Evolutionary conservation across 2,797 vertebrate genomes (phyloP).

Genomic region (Odontamblyopus lacepedii): DNA sequence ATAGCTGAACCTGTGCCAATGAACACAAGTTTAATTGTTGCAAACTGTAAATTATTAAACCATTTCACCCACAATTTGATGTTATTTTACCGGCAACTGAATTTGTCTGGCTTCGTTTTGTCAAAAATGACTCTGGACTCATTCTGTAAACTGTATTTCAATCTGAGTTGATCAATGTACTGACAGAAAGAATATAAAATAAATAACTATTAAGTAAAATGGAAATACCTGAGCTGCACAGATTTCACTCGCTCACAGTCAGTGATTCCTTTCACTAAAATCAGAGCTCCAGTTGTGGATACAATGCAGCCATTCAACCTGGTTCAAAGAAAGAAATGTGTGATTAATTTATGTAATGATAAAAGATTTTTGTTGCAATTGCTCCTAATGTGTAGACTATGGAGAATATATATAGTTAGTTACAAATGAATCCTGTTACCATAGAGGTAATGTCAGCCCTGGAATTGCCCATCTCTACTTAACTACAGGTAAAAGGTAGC

Average conservation of each 20-base stretch:
- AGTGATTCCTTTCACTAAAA: conserved; percentile 70
- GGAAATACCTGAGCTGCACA: conserved; percentile 80
- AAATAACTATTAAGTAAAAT: background rate
- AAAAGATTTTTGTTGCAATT: background rate
- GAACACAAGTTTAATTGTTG: conserved; percentile 6
- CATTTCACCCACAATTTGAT: background rate
- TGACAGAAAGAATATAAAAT: background rate
- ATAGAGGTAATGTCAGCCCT: too few species aligned
- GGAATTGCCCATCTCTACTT: too few species aligned
- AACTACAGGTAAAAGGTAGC: too few species aligned
- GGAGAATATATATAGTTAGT: too few species aligned
- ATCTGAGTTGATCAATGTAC: background rate
- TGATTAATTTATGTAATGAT: background rate
- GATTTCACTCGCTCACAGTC: conserved; percentile 67
- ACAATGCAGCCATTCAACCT: conserved; percentile 77
- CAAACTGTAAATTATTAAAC: background rate
- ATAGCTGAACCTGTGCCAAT: conserved; percentile 70
- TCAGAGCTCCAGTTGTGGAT: conserved; percentile 59
- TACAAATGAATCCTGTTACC: too few species aligned
- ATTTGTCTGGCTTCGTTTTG: conserved; percentile 41
- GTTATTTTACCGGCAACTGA: conserved; percentile 61
- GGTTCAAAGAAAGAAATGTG: background rate
- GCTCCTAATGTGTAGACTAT: too few species aligned
- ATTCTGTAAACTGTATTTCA: conserved; percentile 47
- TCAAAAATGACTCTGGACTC: conserved; percentile 68